Percentiles rank a stretch among this genome's conserved stretches.
Conservation (phyloP, 2,797 vertebrate species). For the Iguana delicatissima region DNA sequence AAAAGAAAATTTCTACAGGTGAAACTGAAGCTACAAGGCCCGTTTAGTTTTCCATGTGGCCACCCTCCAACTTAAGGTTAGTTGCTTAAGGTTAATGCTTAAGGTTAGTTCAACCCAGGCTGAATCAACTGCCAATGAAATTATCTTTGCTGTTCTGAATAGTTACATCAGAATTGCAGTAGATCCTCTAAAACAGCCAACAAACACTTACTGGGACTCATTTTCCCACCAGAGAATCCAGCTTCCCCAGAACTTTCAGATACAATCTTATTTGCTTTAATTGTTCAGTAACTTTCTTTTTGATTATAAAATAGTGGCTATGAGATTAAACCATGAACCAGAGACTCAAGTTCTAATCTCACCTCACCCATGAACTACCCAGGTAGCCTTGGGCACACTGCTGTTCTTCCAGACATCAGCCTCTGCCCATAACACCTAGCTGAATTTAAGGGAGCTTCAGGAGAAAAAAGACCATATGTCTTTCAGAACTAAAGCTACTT, state of each 20-base stretch:
- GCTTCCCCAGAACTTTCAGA: background rate
- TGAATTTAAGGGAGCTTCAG: background rate
- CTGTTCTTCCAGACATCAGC: background rate
- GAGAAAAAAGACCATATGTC: background rate
- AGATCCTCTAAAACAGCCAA: background rate
- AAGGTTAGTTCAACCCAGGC: too few species aligned
- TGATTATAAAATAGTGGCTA: background rate
- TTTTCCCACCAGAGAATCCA: background rate
- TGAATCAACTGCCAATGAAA: background rate
- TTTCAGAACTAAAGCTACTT: background rate
- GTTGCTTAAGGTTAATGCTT: too few species aligned
- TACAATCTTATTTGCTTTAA: background rate
- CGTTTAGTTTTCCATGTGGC: too few species aligned
- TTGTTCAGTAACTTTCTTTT: background rate
- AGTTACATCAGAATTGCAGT: background rate
- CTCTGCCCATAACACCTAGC: background rate
- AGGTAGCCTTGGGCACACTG: background rate
- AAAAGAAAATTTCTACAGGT: too few species aligned
- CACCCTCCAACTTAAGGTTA: too few species aligned
- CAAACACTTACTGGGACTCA: background rate
- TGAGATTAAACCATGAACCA: background rate
- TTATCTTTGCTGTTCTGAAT: background rate
- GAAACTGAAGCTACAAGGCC: too few species aligned
- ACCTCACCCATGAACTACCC: background rate
- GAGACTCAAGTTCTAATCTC: background rate